Evolutionary conservation across 2,888 invertebrate species (phyloP).

Genomic region (Lottia scabra): DNA sequence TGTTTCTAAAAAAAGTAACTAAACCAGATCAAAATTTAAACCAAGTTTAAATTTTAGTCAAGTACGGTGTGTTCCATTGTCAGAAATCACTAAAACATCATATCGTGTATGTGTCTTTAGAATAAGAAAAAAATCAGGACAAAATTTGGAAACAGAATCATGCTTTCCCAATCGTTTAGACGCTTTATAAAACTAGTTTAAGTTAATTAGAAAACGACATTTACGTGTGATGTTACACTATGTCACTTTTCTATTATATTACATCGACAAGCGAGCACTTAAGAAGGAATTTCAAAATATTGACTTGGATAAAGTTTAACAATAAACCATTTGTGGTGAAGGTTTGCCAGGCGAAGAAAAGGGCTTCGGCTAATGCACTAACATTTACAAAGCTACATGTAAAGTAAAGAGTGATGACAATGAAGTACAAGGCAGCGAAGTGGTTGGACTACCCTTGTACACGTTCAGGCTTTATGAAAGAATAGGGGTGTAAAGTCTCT

Average conservation of each 20-base stretch:
- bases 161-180: not conserved
- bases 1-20: too few species aligned
- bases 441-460: not conserved
- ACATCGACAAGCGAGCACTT: slow-evolving; percentile 2
- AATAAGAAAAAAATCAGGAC: too few species aligned
- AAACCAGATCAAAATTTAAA: too few species aligned
- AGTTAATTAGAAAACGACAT: slow-evolving; percentile 11
- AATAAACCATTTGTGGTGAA: slow-evolving; percentile 12
- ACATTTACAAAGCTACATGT: slow-evolving; percentile 22
- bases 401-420: slow-evolving; percentile 15
- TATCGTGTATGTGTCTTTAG: too few species aligned
- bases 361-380: slow-evolving; percentile 17
- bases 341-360: not conserved
- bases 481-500: not conserved
- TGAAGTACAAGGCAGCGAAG: slow-evolving; percentile 8
- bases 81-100: too few species aligned
- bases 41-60: too few species aligned
- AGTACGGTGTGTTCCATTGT: too few species aligned
- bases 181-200: slow-evolving; percentile 1
- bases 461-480: not conserved
- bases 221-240: slow-evolving; percentile 17
- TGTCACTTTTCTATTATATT: not conserved
- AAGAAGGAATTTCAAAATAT: slow-evolving; percentile 15
- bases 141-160: not conserved
- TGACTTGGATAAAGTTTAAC: slow-evolving; percentile 13